Conservation (phyloP, 2,113 vertebrate genomes). For the Morphnarchus princeps region DNA sequence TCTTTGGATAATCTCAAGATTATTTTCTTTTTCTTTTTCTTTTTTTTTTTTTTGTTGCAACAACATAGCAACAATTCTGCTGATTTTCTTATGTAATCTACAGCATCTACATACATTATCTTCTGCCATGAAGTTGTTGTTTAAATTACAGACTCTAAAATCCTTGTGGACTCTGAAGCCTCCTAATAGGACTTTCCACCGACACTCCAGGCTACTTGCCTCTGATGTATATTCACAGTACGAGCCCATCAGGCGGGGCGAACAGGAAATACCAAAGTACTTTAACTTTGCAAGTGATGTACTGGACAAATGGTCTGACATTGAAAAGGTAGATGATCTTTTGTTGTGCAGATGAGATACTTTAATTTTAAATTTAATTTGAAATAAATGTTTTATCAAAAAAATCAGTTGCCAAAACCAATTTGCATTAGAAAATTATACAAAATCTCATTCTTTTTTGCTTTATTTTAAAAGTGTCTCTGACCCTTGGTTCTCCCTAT, state of each 20-base stretch:
- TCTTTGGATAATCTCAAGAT: background rate
- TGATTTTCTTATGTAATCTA: background rate
- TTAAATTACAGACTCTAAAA: conserved; percentile 15
- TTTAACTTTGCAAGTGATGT: conserved; percentile 86
- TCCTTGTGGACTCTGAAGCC: background rate
- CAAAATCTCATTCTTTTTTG: background rate
- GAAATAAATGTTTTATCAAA: background rate
- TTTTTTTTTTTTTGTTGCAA: background rate
- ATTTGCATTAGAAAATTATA: background rate
- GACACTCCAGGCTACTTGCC: background rate
- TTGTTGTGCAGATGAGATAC: background rate
- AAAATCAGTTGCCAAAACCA: background rate
- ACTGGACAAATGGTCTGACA: conserved; percentile 80
- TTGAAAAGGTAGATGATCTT: conserved; percentile 74
- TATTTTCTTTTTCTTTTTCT: background rate
- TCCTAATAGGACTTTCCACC: background rate
- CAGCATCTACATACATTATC: background rate
- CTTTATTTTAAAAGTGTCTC: background rate
- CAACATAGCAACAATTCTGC: background rate
- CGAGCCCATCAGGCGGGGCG: conserved; percentile 1
- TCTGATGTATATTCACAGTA: conserved; percentile 61
- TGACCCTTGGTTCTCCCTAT: background rate
- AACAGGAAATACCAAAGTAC: conserved; percentile 61
- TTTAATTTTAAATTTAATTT: background rate
- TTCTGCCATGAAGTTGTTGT: conserved; percentile 57